Evolutionary conservation across 1,140 invertebrate genomes (phyloP).

Genomic region (Euborellia annulipes): DNA sequence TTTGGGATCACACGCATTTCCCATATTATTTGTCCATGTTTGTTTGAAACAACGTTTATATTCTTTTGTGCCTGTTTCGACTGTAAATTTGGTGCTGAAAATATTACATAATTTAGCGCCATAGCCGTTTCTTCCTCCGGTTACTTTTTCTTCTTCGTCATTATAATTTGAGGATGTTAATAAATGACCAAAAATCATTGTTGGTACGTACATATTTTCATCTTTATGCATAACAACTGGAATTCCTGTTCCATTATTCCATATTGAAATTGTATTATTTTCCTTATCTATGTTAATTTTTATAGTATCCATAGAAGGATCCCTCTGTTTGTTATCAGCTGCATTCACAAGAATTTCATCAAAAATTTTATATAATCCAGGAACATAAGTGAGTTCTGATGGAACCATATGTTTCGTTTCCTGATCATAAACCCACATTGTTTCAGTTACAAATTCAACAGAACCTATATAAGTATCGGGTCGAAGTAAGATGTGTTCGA

Average conservation of each 20-base stretch:
- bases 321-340: slow-evolving; percentile 97
- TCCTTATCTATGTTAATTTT: slow-evolving; percentile 94
- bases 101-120: slow-evolving; percentile 99
- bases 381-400: slow-evolving; percentile 83
- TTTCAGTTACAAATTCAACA: slow-evolving; percentile 71
- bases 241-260: slow-evolving; percentile 98
- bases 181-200: slow-evolving; percentile 98
- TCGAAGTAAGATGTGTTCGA: slow-evolving; percentile 93
- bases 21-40: slow-evolving; percentile 93
- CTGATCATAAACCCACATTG: slow-evolving; percentile 88
- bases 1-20: slow-evolving; percentile 72
- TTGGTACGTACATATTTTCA: slow-evolving; percentile 98
- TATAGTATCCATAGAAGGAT: slow-evolving; percentile 86
- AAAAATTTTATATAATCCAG: slow-evolving; percentile 98
- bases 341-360: slow-evolving; percentile 99
- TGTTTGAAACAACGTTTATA: slow-evolving; percentile 84
- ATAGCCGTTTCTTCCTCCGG: slow-evolving; percentile 95
- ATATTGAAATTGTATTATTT: slow-evolving; percentile 82
- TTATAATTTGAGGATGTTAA: slow-evolving; percentile 99
- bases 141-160: slow-evolving; percentile 94
- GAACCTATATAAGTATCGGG: slow-evolving; percentile 98
- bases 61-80: slow-evolving; percentile 85
- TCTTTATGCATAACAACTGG: slow-evolving; percentile 95
- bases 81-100: slow-evolving; percentile 90
- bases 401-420: slow-evolving; percentile 67